phyloP scores from a whole-genome alignment of 2,888 invertebrate species.

The Pantelozetes paolii region DNA sequence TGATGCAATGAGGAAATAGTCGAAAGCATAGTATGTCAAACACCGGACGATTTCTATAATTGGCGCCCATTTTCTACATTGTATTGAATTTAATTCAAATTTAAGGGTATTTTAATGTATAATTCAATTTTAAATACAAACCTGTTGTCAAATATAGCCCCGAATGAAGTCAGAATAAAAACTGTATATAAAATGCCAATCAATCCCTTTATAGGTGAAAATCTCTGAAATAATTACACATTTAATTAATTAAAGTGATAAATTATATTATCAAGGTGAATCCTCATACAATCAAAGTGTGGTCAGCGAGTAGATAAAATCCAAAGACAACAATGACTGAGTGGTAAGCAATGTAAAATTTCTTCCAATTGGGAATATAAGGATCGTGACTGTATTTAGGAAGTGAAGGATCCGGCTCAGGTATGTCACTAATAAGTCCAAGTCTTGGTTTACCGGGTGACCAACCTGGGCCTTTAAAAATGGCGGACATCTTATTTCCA shows the following conservation, averaged over 20 bases:
- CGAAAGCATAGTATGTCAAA: slow-evolving; percentile 7
- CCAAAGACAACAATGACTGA: slow-evolving; percentile 7
- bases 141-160: slow-evolving; percentile 28
- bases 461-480: slow-evolving; percentile 85
- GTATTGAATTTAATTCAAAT: not conserved
- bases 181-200: not conserved
- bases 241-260: no score
- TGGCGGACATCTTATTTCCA: slow-evolving; percentile 63
- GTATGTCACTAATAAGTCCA: slow-evolving; percentile 68
- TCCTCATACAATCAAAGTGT: no score
- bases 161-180: slow-evolving; percentile 25
- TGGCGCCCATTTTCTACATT: slow-evolving; percentile 26
- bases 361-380: not conserved
- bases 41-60: slow-evolving; percentile 19
- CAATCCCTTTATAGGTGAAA: slow-evolving; percentile 4
- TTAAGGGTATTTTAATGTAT: no score
- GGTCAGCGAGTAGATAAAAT: slow-evolving; percentile 15
- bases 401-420: slow-evolving; percentile 59
- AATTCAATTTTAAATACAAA: no score
- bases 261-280: no score
- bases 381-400: slow-evolving; percentile 35
- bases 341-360: slow-evolving; percentile 21
- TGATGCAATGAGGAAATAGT: slow-evolving; percentile 26
- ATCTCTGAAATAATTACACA: no score
- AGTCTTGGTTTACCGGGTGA: slow-evolving; percentile 70